Conservation (phyloP, 2,888 invertebrate genomes). For the Rhingia rostrata region DNA sequence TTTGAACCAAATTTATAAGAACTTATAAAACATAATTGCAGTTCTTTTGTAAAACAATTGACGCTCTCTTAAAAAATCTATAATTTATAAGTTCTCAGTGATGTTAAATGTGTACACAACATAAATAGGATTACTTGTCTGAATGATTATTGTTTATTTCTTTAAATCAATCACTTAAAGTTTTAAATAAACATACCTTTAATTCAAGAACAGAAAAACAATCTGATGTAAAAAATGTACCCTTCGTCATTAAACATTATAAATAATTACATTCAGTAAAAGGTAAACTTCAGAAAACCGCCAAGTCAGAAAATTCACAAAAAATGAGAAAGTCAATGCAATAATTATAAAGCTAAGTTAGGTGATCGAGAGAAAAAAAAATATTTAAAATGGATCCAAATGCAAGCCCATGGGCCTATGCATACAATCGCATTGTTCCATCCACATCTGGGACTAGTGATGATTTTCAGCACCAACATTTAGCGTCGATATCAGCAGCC, state of each 20-base stretch:
- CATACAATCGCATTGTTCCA: conserved; percentile 91
- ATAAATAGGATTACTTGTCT: background rate
- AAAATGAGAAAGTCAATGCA: background rate
- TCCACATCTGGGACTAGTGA: conserved; percentile 87
- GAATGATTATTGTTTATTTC: conserved; percentile 28
- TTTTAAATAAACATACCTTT: conserved; percentile 39
- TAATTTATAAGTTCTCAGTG: background rate
- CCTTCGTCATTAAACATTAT: background rate
- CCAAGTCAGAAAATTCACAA: background rate
- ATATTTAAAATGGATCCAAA: conserved; percentile 88
- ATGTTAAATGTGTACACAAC: background rate
- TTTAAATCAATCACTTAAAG: conserved; percentile 4
- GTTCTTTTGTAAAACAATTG: background rate
- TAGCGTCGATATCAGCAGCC: conserved; percentile 84
- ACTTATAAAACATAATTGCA: conserved; percentile 10
- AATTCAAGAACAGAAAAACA: conserved; percentile 3
- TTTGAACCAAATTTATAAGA: conserved; percentile 48
- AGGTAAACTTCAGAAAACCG: background rate
- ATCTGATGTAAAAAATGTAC: background rate
- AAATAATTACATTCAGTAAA: background rate
- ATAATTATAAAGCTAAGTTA: too few species aligned
- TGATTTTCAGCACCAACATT: conserved; percentile 88
- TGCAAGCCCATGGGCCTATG: conserved; percentile 93
- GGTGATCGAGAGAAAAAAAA: too few species aligned
- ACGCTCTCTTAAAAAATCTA: background rate